phyloP scores from a whole-genome alignment of 2,888 invertebrate genomes.

The Morinoia aosen region DNA sequence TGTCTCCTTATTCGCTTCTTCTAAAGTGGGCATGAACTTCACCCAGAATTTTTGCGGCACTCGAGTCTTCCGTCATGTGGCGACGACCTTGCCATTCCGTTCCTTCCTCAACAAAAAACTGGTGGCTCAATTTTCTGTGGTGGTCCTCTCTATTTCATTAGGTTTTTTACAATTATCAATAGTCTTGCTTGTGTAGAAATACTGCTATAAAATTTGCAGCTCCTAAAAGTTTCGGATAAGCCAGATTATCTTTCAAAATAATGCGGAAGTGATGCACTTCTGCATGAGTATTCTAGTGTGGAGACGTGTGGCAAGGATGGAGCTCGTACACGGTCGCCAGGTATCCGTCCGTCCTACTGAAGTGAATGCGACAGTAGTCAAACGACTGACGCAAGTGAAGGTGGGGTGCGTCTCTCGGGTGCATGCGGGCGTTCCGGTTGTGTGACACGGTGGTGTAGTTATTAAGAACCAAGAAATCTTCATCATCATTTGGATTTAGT shows the following conservation, averaged over 20 bases:
- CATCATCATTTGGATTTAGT: not conserved
- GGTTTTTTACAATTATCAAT: no score
- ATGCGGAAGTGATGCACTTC: not conserved
- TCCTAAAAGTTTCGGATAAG: not conserved
- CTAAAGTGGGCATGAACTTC: not conserved
- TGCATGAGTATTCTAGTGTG: not conserved
- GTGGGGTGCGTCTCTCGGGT: not conserved
- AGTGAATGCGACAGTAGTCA: not conserved
- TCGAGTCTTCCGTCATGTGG: not conserved
- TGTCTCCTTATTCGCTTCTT: not conserved
- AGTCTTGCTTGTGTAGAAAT: no score
- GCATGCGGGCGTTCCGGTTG: not conserved
- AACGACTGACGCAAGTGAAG: not conserved
- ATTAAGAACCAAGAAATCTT: not conserved
- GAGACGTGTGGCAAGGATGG: not conserved
- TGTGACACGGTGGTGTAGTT: not conserved
- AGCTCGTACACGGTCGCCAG: not conserved
- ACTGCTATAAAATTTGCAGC: not conserved
- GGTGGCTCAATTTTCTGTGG: not conserved
- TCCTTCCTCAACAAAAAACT: not conserved
- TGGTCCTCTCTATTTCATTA: not conserved
- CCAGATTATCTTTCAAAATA: not conserved
- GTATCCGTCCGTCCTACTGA: conserved; percentile 10
- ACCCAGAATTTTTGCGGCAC: not conserved
- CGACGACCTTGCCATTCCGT: not conserved